Conservation (phyloP, 1,140 invertebrate species). For the Brachionus rubens region DNA sequence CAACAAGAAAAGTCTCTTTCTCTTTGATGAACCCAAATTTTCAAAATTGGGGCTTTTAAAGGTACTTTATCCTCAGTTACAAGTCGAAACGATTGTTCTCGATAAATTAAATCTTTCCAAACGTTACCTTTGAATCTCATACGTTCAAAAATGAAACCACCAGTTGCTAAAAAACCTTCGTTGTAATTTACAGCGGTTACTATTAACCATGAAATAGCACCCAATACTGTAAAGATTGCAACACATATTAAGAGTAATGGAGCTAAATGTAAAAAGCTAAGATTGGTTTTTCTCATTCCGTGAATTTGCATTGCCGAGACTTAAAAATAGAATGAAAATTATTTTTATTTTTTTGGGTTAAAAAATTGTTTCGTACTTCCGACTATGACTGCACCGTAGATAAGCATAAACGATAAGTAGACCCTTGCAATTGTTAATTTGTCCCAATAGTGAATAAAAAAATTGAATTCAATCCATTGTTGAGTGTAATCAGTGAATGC, state of each 20-base stretch:
- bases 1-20: constrained; percentile 47
- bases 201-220: constrained; percentile 38
- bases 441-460: constrained; percentile 47
- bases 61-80: constrained; percentile 30
- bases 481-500: constrained; percentile 42
- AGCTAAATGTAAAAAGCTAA: constrained; percentile 18
- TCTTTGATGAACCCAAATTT: constrained; percentile 43
- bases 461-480: constrained; percentile 47
- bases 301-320: constrained; percentile 35
- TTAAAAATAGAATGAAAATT: neutral
- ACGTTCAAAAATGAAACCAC: constrained; percentile 34
- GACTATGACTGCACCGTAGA: constrained; percentile 32
- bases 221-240: constrained; percentile 32
- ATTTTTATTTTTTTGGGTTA: neutral
- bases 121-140: constrained; percentile 46
- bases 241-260: constrained; percentile 13
- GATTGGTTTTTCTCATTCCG: constrained; percentile 27
- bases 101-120: constrained; percentile 45
- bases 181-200: constrained; percentile 44
- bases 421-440: constrained; percentile 36
- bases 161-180: constrained; percentile 44
- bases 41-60: neutral
- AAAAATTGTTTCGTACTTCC: too few relatives aligned
- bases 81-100: constrained; percentile 37
- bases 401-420: constrained; percentile 27